phyloP scores from a whole-genome alignment of 2,888 invertebrate genomes.

The Barypeithes pellucidus region DNA sequence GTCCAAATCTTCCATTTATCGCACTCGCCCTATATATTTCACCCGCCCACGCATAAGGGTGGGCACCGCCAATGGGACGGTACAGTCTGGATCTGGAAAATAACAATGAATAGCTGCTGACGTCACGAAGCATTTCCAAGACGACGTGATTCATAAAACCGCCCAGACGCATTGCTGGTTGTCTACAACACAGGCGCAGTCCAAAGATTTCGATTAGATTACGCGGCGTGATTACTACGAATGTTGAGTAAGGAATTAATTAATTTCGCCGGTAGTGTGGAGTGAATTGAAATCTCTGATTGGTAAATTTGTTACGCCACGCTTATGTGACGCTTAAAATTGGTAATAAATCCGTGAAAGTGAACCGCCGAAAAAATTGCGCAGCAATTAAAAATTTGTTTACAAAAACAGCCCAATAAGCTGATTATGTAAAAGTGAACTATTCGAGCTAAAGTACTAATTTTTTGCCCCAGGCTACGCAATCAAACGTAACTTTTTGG shows the following conservation, averaged over 20 bases:
- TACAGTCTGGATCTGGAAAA: conserved; percentile 24
- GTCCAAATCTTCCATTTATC: neutral
- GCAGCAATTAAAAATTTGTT: conserved; percentile 27
- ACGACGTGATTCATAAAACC: conserved; percentile 42
- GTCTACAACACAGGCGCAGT: conserved; percentile 23
- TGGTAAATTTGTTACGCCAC: conserved; percentile 20
- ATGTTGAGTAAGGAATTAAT: conserved; percentile 27
- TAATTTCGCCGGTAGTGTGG: conserved; percentile 26
- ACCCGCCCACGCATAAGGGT: conserved; percentile 35
- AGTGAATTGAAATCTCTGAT: conserved; percentile 9
- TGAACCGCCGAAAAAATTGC: conserved; percentile 25
- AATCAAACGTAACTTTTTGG: neutral
- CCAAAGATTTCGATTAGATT: conserved; percentile 13
- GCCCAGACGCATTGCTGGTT: conserved; percentile 30
- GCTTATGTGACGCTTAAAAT: conserved; percentile 15
- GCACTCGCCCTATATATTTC: conserved; percentile 15
- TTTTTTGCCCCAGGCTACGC: neutral
- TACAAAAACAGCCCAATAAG: conserved; percentile 12
- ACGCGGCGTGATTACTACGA: conserved; percentile 19
- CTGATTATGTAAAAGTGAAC: conserved; percentile 14
- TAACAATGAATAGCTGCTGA: conserved; percentile 32
- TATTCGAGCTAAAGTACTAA: neutral
- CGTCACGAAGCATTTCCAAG: conserved; percentile 37
- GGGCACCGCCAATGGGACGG: neutral
- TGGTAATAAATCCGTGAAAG: conserved; percentile 33